Base-by-base conservation (phyloP, 2,797 vertebrate genomes). In the Siniperca scherzeri region DNA sequence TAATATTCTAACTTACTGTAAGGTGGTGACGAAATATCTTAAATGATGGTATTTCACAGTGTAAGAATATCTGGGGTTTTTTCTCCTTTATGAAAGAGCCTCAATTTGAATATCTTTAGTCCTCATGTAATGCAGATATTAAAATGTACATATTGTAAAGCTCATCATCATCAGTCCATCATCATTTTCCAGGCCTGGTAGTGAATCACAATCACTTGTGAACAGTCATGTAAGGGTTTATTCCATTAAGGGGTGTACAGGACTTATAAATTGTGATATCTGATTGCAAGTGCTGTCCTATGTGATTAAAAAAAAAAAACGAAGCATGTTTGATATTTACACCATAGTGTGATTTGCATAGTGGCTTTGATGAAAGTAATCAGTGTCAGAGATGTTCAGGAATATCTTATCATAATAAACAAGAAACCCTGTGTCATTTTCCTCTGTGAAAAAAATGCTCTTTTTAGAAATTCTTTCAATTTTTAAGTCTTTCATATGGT, bases 311-410 rank as follows among this genome's bases (percentile, higher is more conserved):
- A 64, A 30, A 22, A 38, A 64, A 17, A 5, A 19, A 22, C 3
- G 3, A 25, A 64, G 52, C 7, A 27, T 30, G 8, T 70, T 69
- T 83, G 40, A 70, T 68, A 67, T 65, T 72, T 19, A 78, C 14
- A 46, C 8, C 2, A 0, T 42, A 10, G 25, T 19, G 38, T 40
- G n/a, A 25, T 71, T 33, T 78, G 52, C 56, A 53, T 0, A 12
- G 6, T 22, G n/a, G 27, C 50, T 70, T 57, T 11, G 17, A 11
- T 25, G 12, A 30, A 25, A 17, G 21, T 10, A 67, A 78, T 80
- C 60, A 27, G 11, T 53, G 12, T 36, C 17, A 25, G 13, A 19
- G 27, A 68, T 62, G 19, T 53, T 64, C 14, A 52, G 19, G 42
- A 30, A 6, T 50, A 13, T 25, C 2, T 52, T 62, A 33, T 38